Evolutionary conservation across 2,113 vertebrate species (phyloP).

Genomic region (Excalfactoria chinensis): DNA sequence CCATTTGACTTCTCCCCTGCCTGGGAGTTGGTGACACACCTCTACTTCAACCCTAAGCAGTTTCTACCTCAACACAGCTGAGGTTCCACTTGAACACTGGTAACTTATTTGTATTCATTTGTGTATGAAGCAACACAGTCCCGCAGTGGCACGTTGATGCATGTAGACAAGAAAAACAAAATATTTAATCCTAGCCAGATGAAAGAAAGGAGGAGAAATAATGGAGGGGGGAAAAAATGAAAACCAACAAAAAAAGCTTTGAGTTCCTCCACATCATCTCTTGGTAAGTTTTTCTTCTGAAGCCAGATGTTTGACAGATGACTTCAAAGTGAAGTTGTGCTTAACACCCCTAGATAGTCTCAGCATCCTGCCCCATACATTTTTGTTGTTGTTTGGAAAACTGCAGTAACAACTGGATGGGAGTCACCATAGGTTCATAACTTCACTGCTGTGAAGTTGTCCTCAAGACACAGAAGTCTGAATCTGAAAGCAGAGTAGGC

Average conservation of each 20-base stretch:
- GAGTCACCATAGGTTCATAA: not conserved
- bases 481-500: not conserved
- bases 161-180: slow-evolving; percentile 52
- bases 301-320: slow-evolving; percentile 60
- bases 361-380: not conserved
- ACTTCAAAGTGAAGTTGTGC: slow-evolving; percentile 14
- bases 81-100: not conserved
- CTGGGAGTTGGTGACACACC: not conserved
- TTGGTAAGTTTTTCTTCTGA: slow-evolving; percentile 32
- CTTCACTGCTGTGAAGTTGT: not conserved
- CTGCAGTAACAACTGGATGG: not conserved
- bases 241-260: not conserved
- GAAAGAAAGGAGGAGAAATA: slow-evolving; percentile 6
- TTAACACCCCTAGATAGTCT: not conserved
- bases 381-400: not conserved
- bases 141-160: slow-evolving; percentile 41
- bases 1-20: not conserved
- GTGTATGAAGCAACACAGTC: slow-evolving; percentile 31
- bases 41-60: not conserved
- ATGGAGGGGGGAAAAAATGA: not conserved
- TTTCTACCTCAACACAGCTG: slow-evolving; percentile 9
- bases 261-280: slow-evolving; percentile 18
- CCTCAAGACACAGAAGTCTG: not conserved
- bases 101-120: slow-evolving; percentile 15
- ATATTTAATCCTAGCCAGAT: slow-evolving; percentile 57